Base-by-base conservation (phyloP, 1,140 invertebrate species). In the Anastrepha obliqua region DNA sequence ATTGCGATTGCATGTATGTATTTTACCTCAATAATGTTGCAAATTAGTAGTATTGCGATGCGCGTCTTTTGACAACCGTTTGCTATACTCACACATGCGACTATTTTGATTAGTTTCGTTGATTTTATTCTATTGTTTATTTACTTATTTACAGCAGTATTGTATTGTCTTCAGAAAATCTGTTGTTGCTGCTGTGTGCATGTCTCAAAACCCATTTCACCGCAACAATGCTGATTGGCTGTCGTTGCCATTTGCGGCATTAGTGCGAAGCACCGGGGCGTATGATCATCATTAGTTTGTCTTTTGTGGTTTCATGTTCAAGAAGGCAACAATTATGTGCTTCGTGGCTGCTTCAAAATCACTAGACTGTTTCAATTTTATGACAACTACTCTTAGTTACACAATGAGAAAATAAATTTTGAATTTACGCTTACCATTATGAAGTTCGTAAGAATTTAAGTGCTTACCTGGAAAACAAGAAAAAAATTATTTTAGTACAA, bases 221-320 rank as follows among this genome's bases (percentile, higher is more conserved):
- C 44, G n/a, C 0, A 11, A 15, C 3, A 4, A 17, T 81, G 47
- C 8, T 51, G 51, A 29, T 74, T 47, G 47, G 2, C 17, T 29
- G 20, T 29, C 47, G 70, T 74, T 44, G 67, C 9, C 39, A 81
- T 29, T 29, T 29, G 29, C 20, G 67, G 42, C 67, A 81, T 29
- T 29, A 29, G 29, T 29, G 74, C 13, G 47, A 29, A 3, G 47
- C 74, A 29, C 17, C 13, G 5, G n/a, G 47, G 74, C 74, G 47
- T 81, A 81, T 81, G 74, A 81, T 81, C 55, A 81, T 81, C 74
- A 81, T 81, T 81, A 81, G 44, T 42, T 74, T 74, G 42, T 47
- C 70, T 47, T 17, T 44, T 74, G 70, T 47, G 70, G 70, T 47
- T 74, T 47, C 42, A 74, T 74, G 44, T 47, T 47, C 44, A 74